Percentiles rank a stretch among this genome's conserved stretches.
Conservation (phyloP, 2,797 vertebrate genomes). For the Podargus strigoides region DNA sequence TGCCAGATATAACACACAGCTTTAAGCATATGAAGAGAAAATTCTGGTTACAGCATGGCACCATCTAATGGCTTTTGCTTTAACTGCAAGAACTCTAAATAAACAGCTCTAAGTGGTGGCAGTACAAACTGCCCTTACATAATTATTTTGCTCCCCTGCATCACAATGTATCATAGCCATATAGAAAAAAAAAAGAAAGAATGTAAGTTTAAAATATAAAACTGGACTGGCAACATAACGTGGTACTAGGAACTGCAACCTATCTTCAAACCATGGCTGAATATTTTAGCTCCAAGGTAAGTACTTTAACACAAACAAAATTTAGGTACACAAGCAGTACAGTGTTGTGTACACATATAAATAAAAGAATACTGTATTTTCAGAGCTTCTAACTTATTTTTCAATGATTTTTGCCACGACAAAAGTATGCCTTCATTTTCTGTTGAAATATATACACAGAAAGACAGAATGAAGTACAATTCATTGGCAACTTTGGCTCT, state of each 20-base stretch:
- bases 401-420: neutral
- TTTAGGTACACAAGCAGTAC: neutral
- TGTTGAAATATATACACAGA: neutral
- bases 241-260: neutral
- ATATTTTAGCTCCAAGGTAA: neutral
- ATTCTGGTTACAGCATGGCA: conserved; percentile 59
- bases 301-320: neutral
- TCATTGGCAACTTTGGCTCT: neutral
- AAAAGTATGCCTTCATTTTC: neutral
- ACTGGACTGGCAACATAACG: neutral
- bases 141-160: neutral
- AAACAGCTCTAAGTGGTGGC: neutral
- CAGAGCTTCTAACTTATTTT: neutral
- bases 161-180: neutral
- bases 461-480: neutral
- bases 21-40: neutral
- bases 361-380: neutral
- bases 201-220: neutral
- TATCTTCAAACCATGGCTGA: neutral
- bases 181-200: neutral
- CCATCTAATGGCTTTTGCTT: conserved; percentile 58
- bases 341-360: neutral
- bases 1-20: neutral
- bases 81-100: conserved; percentile 6
- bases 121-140: neutral